Evolutionary conservation across 2,888 invertebrate genomes (phyloP), one percentile per base, ranked within the genome.

Genomic region (Neocrepidodera transversa): DNA sequence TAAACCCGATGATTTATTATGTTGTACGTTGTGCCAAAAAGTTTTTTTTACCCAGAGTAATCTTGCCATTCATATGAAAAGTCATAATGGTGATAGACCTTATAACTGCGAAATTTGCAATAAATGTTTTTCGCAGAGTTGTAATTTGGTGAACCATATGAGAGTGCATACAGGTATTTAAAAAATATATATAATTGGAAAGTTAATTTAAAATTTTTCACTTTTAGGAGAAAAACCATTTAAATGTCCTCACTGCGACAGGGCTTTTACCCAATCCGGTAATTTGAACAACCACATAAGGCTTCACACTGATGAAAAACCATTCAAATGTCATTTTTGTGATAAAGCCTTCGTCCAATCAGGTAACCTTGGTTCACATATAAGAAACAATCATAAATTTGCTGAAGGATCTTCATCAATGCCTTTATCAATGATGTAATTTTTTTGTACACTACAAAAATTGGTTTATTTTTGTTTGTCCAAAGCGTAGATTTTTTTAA

Each of bases 261-360:
- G 77, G 23, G 78, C 78, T n/a, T 80, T 80, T 56, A 78, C 78
- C 8, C 79, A 80, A 64, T 79, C 79, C 10, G 79, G 79, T 10
- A 79, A 79, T 65, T 64, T 80, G 7, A 76, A 74, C 62, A 79
- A 79, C 69, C 79, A 80, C 60, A 78, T 80, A 54, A 67, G 79
- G 45, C 69, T 80, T 11, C 79, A 80, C 54, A 76, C 77, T 1
- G 78, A 79, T 63, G 78, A 79, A 53, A 79, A 79, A 68, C 79
- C 79, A 7, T 80, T 79, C 63, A 75, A 77, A 62, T 80, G 79
- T 60, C 79, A 79, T 66, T 76, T 78, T 69, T 80, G 79, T 63
- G 77, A 78, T 28, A 77, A 77, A 63, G 78, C 78, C 1, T 80
- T 80, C 58, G 78, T 78, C 3, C 79, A 80, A 63, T 79, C 78